A percentile compares a stretch with the other conserved stretches of the same genome.
These are phyloP conservation scores for Leptinotarsa peninsularis DNA, from an alignment of 2,888 invertebrate genomes.

Conservation along the genomic window DNA sequence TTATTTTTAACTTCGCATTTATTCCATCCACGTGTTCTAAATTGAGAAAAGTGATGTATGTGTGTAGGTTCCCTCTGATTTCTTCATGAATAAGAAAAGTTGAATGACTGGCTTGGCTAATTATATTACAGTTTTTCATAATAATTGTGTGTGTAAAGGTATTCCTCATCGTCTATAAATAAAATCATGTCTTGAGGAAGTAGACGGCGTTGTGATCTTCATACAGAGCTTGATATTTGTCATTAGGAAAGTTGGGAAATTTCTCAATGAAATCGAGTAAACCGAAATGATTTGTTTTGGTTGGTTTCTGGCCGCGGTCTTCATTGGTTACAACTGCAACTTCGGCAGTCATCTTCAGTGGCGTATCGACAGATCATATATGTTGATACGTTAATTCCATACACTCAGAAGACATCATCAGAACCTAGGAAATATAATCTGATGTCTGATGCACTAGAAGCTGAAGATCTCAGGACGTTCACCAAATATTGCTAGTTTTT, in stretches of 20 bases:
- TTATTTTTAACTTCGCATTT: slow-evolving; percentile 8
- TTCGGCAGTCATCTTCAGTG: too few species aligned
- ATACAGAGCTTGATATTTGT: not conserved
- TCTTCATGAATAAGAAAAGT: slow-evolving; percentile 14
- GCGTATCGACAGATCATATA: too few species aligned
- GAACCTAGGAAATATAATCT: too few species aligned
- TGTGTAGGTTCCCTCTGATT: slow-evolving; percentile 18
- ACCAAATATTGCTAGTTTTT: too few species aligned
- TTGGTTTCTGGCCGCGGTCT: too few species aligned
- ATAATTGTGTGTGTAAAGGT: slow-evolving; percentile 10
- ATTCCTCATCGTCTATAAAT: slow-evolving; percentile 15
- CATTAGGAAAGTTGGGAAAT: not conserved
- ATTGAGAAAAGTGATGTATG: slow-evolving; percentile 25
- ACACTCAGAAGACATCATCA: too few species aligned
- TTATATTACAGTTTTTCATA: slow-evolving; percentile 18
- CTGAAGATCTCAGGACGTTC: too few species aligned
- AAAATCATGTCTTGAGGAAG: slow-evolving; percentile 1
- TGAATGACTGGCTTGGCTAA: slow-evolving; percentile 18
- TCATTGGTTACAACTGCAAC: too few species aligned
- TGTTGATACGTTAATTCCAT: too few species aligned
- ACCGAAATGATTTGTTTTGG: too few species aligned
- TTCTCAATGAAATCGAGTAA: not conserved
- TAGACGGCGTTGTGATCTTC: not conserved
- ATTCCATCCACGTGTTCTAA: slow-evolving; percentile 24
- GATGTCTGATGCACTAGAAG: too few species aligned